Evolutionary conservation across 1,140 invertebrate species (phyloP).

Genomic region (Lithobius niger): DNA sequence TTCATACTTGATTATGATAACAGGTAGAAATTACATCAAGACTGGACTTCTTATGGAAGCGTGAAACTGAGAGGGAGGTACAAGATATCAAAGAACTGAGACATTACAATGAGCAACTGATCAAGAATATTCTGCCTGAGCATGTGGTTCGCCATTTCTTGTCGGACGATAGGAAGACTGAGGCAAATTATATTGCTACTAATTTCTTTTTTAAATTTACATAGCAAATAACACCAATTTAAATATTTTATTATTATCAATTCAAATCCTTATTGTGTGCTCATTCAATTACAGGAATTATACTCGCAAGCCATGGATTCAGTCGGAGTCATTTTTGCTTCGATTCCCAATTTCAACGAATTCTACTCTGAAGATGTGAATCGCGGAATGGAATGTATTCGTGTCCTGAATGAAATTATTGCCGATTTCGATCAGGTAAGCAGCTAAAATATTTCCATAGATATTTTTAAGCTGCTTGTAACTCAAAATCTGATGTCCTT

Average conservation of each 20-base stretch:
- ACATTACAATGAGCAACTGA: slow-evolving; percentile 66
- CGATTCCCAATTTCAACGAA: slow-evolving; percentile 95
- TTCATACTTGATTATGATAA: too few species aligned
- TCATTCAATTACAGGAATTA: slow-evolving; percentile 53
- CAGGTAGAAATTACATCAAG: slow-evolving; percentile 66
- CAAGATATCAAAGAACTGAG: slow-evolving; percentile 80
- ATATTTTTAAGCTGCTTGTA: slow-evolving; percentile 78
- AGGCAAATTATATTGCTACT: slow-evolving; percentile 28
- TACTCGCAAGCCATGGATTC: slow-evolving; percentile 86
- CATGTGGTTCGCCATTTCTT: slow-evolving; percentile 92
- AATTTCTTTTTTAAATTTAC: not conserved
- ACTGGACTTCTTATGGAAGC: slow-evolving; percentile 90
- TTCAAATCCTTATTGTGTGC: slow-evolving; percentile 20
- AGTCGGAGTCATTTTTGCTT: slow-evolving; percentile 94
- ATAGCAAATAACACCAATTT: not conserved
- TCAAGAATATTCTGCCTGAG: slow-evolving; percentile 89
- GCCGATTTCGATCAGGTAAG: slow-evolving; percentile 50
- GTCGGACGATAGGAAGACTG: slow-evolving; percentile 51
- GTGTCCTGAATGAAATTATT: slow-evolving; percentile 96
- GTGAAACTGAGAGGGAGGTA: slow-evolving; percentile 76
- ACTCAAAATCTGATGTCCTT: too few species aligned
- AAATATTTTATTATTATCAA: slow-evolving; percentile 3
- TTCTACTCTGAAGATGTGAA: slow-evolving; percentile 97
- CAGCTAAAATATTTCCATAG: slow-evolving; percentile 92
- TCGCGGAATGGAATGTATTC: slow-evolving; percentile 92